These are phyloP conservation scores for Tipula vernalis DNA, from an alignment of 2,888 invertebrate genomes.

Conservation along the genomic window DNA sequence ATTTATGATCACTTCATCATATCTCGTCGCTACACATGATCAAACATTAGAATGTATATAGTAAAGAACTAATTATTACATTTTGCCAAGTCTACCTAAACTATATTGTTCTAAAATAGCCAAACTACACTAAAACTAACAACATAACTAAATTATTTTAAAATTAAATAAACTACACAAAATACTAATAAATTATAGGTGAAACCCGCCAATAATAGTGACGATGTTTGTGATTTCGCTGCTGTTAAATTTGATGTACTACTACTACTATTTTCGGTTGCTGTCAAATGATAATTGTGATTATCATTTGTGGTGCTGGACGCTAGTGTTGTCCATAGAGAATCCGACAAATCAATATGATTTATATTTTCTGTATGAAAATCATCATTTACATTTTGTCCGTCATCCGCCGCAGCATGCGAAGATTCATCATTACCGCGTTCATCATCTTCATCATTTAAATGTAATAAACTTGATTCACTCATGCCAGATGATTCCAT, in stretches of 20 bases:
- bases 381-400: neutral
- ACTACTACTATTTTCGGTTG: neutral
- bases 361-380: neutral
- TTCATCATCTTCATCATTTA: neutral
- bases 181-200: neutral
- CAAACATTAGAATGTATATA: neutral
- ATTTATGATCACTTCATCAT: neutral
- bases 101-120: neutral
- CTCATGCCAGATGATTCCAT: slow-evolving; percentile 15
- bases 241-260: neutral
- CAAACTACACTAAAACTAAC: neutral
- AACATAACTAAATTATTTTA: neutral
- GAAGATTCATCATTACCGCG: neutral
- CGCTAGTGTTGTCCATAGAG: neutral
- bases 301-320: neutral
- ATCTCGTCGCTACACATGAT: neutral
- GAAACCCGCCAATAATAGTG: neutral
- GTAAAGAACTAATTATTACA: neutral
- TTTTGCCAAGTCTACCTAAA: neutral
- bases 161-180: neutral
- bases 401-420: neutral
- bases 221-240: neutral
- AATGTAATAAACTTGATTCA: neutral
- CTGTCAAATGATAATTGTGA: neutral
- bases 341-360: neutral